These are phyloP conservation scores for Sebastolobus altivelis DNA, from an alignment of 2,797 vertebrate genomes.

Conservation along the genomic window DNA sequence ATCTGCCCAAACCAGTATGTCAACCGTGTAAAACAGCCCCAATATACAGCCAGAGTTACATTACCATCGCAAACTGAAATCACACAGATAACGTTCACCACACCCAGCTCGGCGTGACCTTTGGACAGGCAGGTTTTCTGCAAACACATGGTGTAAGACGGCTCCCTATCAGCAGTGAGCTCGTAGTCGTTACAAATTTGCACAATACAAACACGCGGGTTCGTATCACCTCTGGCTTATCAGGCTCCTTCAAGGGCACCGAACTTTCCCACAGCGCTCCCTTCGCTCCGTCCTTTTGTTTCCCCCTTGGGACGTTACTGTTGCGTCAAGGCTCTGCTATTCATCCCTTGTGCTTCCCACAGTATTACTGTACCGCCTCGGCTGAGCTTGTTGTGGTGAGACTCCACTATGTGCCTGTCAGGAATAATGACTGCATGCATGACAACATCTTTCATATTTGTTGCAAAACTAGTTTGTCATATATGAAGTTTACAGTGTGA, in stretches of 20 bases:
- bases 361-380: conserved; percentile 38
- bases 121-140: conserved; percentile 63
- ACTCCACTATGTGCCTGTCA: conserved; percentile 43
- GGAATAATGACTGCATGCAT: conserved; percentile 48
- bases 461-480: conserved; percentile 70
- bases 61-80: conserved; percentile 54
- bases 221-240: conserved; percentile 76
- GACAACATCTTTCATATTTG: conserved; percentile 52
- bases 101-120: conserved; percentile 65
- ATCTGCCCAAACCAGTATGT: conserved; percentile 62
- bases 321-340: conserved; percentile 61
- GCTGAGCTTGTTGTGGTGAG: conserved; percentile 39
- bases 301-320: conserved; percentile 51
- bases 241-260: conserved; percentile 76
- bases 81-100: conserved; percentile 53
- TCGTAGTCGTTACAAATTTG: conserved; percentile 72
- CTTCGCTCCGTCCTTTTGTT: conserved; percentile 31
- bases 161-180: conserved; percentile 52
- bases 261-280: conserved; percentile 79
- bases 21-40: conserved; percentile 31
- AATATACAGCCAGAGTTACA: conserved; percentile 18
- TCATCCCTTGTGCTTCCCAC: conserved; percentile 69
- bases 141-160: conserved; percentile 62
- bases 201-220: conserved; percentile 72
- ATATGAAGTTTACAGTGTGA: conserved; percentile 33